These are phyloP conservation scores for Silvanus unidentatus DNA, from an alignment of 2,888 invertebrate species.

Conservation along the genomic window DNA sequence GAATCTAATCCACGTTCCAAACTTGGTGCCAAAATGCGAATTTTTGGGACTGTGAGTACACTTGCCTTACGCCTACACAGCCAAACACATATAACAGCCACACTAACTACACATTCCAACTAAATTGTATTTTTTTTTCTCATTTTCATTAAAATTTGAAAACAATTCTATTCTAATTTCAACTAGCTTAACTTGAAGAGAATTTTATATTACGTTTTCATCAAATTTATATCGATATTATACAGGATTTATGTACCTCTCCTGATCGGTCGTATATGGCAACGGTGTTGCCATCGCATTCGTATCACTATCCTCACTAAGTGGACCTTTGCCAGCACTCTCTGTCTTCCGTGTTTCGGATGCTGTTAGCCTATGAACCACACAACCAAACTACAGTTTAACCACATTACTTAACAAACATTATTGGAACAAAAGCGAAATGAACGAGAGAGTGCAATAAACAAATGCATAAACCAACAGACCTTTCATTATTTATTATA, in stretches of 20 bases:
- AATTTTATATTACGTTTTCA: too few species aligned
- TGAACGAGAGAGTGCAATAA: conserved; percentile 1
- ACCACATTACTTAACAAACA: conserved; percentile 7
- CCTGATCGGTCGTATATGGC: conserved; percentile 36
- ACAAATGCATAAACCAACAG: conserved; percentile 22
- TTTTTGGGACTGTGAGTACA: conserved; percentile 73
- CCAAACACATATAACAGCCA: conserved; percentile 37
- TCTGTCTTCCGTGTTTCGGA: conserved; percentile 18
- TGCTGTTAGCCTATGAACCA: conserved; percentile 31
- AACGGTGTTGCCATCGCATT: conserved; percentile 32
- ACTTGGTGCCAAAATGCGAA: conserved; percentile 76
- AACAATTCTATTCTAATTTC: too few species aligned
- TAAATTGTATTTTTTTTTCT: too few species aligned
- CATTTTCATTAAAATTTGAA: too few species aligned
- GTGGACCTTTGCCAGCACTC: conserved; percentile 31
- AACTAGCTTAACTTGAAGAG: too few species aligned
- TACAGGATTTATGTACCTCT: conserved; percentile 32
- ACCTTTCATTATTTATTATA: conserved; percentile 33
- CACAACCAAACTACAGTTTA: conserved; percentile 11
- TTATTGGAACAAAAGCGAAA: conserved; percentile 6
- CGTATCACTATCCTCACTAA: conserved; percentile 37
- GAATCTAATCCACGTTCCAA: conserved; percentile 72
- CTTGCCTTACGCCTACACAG: conserved; percentile 61
- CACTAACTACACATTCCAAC: conserved; percentile 24
- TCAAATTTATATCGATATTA: too few species aligned